Percentiles rank a stretch among this genome's conserved stretches.
These are phyloP conservation scores for Spinus olivaceus DNA, from an alignment of 2,797 vertebrate genomes.

Conservation along the genomic window DNA sequence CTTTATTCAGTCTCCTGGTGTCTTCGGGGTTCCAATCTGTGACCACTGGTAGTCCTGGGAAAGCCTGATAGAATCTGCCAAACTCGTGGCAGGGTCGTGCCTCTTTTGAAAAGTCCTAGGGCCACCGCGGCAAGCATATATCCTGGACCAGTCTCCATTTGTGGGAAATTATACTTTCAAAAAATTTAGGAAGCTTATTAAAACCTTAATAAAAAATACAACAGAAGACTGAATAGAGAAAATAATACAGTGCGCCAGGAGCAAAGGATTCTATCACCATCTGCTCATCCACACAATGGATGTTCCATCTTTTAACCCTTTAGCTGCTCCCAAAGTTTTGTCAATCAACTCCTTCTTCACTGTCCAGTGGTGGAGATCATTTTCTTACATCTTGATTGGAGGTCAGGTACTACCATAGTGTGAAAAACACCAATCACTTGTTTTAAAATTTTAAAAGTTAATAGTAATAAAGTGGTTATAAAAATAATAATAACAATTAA, in stretches of 20 bases:
- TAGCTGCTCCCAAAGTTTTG: background rate
- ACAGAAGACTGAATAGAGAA: background rate
- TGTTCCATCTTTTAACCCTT: background rate
- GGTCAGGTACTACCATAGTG: background rate
- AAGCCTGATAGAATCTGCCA: background rate
- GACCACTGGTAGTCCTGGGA: background rate
- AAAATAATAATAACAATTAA: background rate
- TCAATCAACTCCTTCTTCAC: background rate
- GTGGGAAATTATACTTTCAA: background rate
- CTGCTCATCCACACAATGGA: background rate
- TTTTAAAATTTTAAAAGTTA: background rate
- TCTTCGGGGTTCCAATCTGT: background rate
- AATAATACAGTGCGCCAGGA: background rate
- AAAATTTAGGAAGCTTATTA: background rate
- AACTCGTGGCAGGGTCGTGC: background rate
- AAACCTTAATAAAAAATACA: background rate
- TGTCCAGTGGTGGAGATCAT: background rate
- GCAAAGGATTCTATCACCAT: background rate
- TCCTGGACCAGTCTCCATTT: background rate
- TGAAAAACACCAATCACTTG: background rate
- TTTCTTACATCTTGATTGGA: background rate
- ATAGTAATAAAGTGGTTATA: background rate
- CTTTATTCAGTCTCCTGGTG: background rate
- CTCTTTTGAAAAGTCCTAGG: background rate
- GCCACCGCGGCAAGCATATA: background rate